phyloP scores from a whole-genome alignment of 1,140 invertebrate species.

The Saccostrea echinata region DNA sequence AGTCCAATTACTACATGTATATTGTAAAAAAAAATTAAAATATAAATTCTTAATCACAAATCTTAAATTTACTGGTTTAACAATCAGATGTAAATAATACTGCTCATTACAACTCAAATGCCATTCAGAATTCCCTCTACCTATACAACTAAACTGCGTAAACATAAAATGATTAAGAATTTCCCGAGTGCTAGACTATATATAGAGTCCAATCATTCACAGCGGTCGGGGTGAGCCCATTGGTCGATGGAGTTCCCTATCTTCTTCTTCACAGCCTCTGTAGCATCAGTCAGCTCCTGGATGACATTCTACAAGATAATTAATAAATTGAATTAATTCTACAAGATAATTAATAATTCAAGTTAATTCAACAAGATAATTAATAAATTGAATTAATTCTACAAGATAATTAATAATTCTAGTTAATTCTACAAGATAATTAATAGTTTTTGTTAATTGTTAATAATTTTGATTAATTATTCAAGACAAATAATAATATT shows the following conservation, averaged over 20 bases:
- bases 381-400: neutral
- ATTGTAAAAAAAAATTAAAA: no score
- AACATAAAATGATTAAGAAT: no score
- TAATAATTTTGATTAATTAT: constrained; percentile 56
- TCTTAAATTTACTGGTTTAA: no score
- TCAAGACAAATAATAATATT: constrained; percentile 34
- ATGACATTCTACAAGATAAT: constrained; percentile 69
- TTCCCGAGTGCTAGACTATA: no score
- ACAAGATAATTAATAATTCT: no score
- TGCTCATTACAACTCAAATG: no score
- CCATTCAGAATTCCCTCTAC: no score
- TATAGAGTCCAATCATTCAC: constrained; percentile 61
- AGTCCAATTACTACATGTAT: no score
- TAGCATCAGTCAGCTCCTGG: constrained; percentile 69
- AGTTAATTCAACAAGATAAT: constrained; percentile 63
- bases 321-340: neutral
- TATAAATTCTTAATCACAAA: no score
- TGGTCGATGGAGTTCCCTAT: constrained; percentile 72
- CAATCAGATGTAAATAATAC: no score
- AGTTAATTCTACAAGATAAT: constrained; percentile 63
- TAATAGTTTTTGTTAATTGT: neutral
- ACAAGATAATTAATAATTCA: no score
- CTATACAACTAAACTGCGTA: no score
- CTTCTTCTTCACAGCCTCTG: constrained; percentile 71
- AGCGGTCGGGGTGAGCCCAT: constrained; percentile 74